phyloP scores from a whole-genome alignment of 2,113 vertebrate genomes.

The Nicator chloris region DNA sequence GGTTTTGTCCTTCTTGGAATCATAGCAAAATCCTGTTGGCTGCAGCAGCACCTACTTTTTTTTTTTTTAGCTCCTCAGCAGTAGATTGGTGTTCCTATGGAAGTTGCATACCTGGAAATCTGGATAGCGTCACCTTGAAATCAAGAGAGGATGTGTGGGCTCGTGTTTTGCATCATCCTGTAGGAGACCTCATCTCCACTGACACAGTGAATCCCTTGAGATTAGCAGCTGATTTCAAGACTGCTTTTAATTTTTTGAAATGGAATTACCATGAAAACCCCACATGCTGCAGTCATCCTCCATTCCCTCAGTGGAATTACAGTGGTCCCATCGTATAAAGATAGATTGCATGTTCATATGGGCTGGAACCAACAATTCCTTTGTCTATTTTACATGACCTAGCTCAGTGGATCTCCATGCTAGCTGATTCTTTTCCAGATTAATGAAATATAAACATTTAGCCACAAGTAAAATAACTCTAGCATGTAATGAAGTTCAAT shows the following conservation, averaged over 20 bases:
- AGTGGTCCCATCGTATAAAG: background rate
- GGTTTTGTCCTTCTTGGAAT: background rate
- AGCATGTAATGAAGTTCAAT: background rate
- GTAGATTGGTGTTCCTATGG: background rate
- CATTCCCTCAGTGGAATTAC: background rate
- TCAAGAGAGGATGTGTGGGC: rapidly evolving
- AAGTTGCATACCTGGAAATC: rapidly evolving
- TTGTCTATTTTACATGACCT: background rate
- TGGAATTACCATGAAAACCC: background rate
- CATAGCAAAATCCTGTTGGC: background rate
- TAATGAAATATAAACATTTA: background rate
- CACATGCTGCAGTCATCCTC: background rate
- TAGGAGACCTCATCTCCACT: background rate
- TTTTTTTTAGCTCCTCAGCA: background rate
- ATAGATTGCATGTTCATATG: rapidly evolving
- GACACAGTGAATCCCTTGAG: background rate
- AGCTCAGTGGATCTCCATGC: background rate
- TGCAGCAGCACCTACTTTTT: background rate
- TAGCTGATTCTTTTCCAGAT: background rate
- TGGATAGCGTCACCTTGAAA: background rate
- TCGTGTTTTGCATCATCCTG: background rate
- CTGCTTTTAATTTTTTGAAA: background rate
- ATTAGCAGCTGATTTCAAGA: background rate
- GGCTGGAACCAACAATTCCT: background rate
- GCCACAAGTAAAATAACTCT: background rate